Base-by-base conservation (phyloP, 2,797 vertebrate species). In the Eurystomus glaucurus region DNA sequence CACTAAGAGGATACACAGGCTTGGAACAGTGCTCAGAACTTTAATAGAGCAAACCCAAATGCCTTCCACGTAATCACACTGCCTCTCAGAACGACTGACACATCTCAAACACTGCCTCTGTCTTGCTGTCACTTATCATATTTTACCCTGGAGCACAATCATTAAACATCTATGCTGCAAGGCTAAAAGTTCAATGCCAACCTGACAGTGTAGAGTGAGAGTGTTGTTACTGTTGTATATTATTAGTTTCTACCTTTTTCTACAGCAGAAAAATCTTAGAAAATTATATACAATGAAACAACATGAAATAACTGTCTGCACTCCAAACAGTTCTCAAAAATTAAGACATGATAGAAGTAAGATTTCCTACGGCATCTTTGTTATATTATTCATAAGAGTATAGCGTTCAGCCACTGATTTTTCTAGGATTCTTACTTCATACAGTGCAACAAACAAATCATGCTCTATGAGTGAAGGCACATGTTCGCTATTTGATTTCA, bases 21-120 rank as follows among this genome's bases (percentile, higher is more conserved):
- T 93, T 90, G 69, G 48, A 95, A 83, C 11, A 83, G n/a, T 4
- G 39, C 37, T 93, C 61, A 75, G 69, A 65, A 69, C 72, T 65
- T 71, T 35, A 85, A 61, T 0, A 83, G 46, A 75, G 41, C 60
- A 85, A 87, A 78, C 61, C 43, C 76, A 90, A 92, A 95, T 93
- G 79, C 76, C 20, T 69, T 84, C 57, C 37, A 88, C 45, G 50
- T n/a, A 93, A 91, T 72, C 46, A 2, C 35, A 13, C 15, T 60
- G 52, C 25, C 52, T 83, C 71, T 85, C 64, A 69, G 68, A 74
- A 92, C 88, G 79, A 41, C 79, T 91, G 90, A 83, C 79, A 58
- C 72, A 55, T 81, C 72, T 86, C n/a, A 3, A 91, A 80, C 3
- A 3, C 61, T 48, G 71, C 60, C 64, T 88, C 74, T 82, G 66